phyloP scores from a whole-genome alignment of 2,888 invertebrate genomes.

The Melipona bicolor region DNA sequence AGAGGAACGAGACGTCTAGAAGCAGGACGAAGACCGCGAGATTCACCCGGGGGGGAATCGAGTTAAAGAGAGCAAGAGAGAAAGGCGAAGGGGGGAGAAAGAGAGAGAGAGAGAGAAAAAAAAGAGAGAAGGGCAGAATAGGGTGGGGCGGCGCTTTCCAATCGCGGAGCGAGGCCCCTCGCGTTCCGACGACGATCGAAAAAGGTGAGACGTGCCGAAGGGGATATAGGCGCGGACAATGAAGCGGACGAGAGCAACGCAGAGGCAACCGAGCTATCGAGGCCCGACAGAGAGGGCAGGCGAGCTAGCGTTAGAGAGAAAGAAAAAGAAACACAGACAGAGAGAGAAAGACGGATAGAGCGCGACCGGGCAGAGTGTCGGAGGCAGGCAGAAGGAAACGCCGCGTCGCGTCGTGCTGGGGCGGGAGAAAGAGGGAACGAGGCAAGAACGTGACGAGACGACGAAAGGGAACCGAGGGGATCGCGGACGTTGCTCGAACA shows the following conservation, averaged over 20 bases:
- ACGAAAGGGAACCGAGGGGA: constrained; percentile 65
- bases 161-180: constrained; percentile 68
- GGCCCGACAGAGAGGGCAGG: constrained; percentile 23
- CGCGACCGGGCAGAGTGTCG: constrained; percentile 47
- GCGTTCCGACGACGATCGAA: constrained; percentile 74
- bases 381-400: constrained; percentile 53
- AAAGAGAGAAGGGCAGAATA: constrained; percentile 39
- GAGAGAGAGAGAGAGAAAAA: constrained; percentile 8
- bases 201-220: constrained; percentile 80
- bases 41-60: constrained; percentile 22
- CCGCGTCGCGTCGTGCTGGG: background rate
- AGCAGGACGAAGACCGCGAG: constrained; percentile 35
- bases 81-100: constrained; percentile 6
- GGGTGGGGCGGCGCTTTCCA: constrained; percentile 72
- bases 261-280: constrained; percentile 33
- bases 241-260: constrained; percentile 68
- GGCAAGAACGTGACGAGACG: constrained; percentile 68
- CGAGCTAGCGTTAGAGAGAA: background rate
- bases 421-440: constrained; percentile 42
- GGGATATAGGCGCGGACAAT: constrained; percentile 77
- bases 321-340: constrained; percentile 20
- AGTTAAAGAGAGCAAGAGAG: constrained; percentile 19
- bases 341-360: constrained; percentile 28
- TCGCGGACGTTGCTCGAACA: constrained; percentile 47
- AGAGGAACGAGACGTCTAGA: constrained; percentile 30